Base-by-base conservation (phyloP, 1,140 invertebrate species). In the Batillaria attramentaria region DNA sequence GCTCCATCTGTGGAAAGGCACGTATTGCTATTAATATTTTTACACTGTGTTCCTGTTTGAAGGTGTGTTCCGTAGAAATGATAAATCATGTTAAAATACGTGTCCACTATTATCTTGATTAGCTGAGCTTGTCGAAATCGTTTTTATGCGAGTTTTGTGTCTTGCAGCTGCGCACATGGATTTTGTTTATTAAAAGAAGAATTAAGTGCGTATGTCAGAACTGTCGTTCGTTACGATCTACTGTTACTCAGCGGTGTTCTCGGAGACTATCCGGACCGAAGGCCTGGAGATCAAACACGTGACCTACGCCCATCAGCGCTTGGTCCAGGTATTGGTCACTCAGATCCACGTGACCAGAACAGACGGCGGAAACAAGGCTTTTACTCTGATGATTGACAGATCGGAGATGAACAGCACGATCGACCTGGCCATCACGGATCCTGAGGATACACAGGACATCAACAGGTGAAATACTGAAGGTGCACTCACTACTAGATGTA, bases 301-400 rank as follows among this genome's bases (percentile, higher is more conserved):
- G 60, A 76, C 74, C 50, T 76, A 65, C 57, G 74, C 74, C 39
- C 74, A 76, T 57, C 74, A 76, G 39, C 60, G 57, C 60, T 54
- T 60, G 37, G 57, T 60, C 4, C 50, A 65, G 60, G 37, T 76
- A 60, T 60, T 76, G 28, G 74, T 76, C 50, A 76, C 54, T 24
- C 54, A 76, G 74, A 41, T 76, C 24, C 39, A 60, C 50, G 54
- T 76, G 57, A 43, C 50, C 33, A 33, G 54, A 16, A 31, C 50
- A 20, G 50, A 60, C 33, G 57, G 16, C 57, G 35, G 39, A 41
- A 16, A 18, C n/a, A n/a, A 18, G 50, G 43, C 37, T 28, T 8
- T 76, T 2, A 62, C 57, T 35, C 1, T 76, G 28, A 54, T 31
- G 37, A 3, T 75, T 28, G 37, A 8, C 50, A 76, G 60, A 24